Base-by-base conservation (phyloP, 2,888 invertebrate species). In the Ophion obscuratus region DNA sequence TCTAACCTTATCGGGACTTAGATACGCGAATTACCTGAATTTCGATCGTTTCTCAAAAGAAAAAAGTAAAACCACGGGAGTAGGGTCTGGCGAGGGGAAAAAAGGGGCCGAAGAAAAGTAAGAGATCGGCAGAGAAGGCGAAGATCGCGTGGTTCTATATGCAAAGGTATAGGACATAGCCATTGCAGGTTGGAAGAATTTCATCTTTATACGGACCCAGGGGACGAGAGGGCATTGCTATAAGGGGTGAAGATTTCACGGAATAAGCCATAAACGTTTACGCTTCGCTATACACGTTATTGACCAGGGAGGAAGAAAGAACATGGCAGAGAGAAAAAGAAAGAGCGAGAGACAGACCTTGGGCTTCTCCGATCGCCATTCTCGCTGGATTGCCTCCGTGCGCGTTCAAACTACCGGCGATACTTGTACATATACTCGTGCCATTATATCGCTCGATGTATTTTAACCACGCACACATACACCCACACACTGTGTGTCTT, bases 201-300 rank as follows among this genome's bases (percentile, higher is more conserved):
- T 83, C 83, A 80, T 80, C 85, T 66, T 80, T 76, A 80, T 85
- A 73, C 53, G 71, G 67, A 83, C 61, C 82, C 24, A 80, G 74
- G 44, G 62, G 73, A 80, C 62, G 76, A 44, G 17, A 27, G 61
- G 6, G 40, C 40, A 40, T 40, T 27, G 67, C 64, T 36, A 59
- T 66, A 17, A 53, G 68, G 40, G 71, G 75, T 36, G 73, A 71
- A 59, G 73, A 68, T 81, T 86, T 81, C 77, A 68, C 59, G 76
- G 80, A 83, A 86, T 86, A 86, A 86, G 83, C 85, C 68, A 83
- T 86, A 83, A 86, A 83, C 66, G 83, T 83, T 86, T 86, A 83
- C 75, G 83, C 70, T 79, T 66, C 75, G 66, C 74, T 75, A 67
- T 53, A 53, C 53, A 17, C 79, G 75, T 79, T 82, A 76, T 75